A percentile compares a stretch with the other conserved stretches of the same genome.
phyloP scores from a whole-genome alignment of 2,113 vertebrate genomes.

The Podilymbus podiceps region DNA sequence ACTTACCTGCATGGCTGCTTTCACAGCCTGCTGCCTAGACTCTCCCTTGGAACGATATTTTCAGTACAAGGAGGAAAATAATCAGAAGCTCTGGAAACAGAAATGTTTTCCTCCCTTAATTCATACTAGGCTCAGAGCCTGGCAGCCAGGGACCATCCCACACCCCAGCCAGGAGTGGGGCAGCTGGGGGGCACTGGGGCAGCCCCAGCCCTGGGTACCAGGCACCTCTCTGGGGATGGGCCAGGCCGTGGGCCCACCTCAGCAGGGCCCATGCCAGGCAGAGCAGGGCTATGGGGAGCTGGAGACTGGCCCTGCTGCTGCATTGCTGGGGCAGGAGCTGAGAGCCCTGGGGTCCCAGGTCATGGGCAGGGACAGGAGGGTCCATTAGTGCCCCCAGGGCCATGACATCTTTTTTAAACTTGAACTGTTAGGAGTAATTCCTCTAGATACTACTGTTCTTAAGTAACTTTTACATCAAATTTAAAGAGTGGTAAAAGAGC shows the following conservation, averaged over 20 bases:
- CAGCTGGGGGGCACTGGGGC: not conserved
- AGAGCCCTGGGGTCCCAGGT: not conserved
- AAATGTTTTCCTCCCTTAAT: not conserved
- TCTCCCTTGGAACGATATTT: not conserved
- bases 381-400: not conserved
- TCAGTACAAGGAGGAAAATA: not conserved
- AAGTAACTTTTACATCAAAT: not conserved
- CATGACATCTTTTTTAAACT: not conserved
- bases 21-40: not conserved
- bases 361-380: not conserved
- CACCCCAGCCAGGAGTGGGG: accelerated
- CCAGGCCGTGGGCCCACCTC: no score
- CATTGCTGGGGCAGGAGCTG: not conserved
- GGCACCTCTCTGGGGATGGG: not conserved
- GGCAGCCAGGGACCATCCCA: not conserved
- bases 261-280: not conserved
- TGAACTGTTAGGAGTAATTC: not conserved
- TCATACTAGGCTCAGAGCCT: not conserved
- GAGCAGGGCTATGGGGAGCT: not conserved
- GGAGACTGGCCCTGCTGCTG: not conserved
- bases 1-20: not conserved
- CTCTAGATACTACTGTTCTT: not conserved
- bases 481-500: not conserved
- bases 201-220: accelerated
- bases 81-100: not conserved